Base-by-base conservation (phyloP, 2,888 invertebrate genomes). In the Agrenia bidenticulata region DNA sequence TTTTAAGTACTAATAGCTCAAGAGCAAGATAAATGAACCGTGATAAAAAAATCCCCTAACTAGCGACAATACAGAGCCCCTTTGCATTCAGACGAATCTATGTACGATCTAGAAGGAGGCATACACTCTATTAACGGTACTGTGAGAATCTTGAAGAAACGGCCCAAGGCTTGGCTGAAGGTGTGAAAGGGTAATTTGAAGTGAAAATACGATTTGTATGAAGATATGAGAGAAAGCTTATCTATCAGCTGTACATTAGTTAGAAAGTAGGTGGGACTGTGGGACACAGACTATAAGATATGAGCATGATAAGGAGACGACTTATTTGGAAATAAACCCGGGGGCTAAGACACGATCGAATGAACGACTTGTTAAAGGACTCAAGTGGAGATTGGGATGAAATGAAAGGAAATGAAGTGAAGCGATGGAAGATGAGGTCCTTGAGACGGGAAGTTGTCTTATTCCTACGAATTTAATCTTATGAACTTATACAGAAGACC, bases 131-230 rank as follows among this genome's bases (percentile, higher is more conserved):
- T n/a, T n/a, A n/a, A n/a, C n/a, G n/a, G n/a, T n/a, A n/a, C n/a
- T n/a, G n/a, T n/a, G 11, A 32, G 11, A 32, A 32, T 32, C 32
- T 32, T 32, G 4, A 32, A 32, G 32, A 32, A 32, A 32, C 32
- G 11, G 32, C 5, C 5, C 4, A 32, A 4, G 32, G 32, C 11
- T 32, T 32, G 32, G 32, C 32, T 32, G 4, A 32, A 23, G 24
- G 51, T 51, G 51, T 7, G 49, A 45, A 62, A 62, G 56, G 62
- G 62, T 53, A 62, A 62, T 62, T 62, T 62, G 55, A 62, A 41
- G 62, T 55, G 62, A 62, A 62, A 62, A 62, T 62, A 55, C 55
- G 62, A 62, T 62, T 62, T 55, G 49, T 56, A 62, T 53, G 45
- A 41, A 56, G 55, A 56, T 55, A 45, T 39, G 42, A 61, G 37